Percentiles rank a stretch among this genome's conserved stretches.
Conservation (phyloP, 2,113 vertebrate species). For the Corythornis vintsioides region DNA sequence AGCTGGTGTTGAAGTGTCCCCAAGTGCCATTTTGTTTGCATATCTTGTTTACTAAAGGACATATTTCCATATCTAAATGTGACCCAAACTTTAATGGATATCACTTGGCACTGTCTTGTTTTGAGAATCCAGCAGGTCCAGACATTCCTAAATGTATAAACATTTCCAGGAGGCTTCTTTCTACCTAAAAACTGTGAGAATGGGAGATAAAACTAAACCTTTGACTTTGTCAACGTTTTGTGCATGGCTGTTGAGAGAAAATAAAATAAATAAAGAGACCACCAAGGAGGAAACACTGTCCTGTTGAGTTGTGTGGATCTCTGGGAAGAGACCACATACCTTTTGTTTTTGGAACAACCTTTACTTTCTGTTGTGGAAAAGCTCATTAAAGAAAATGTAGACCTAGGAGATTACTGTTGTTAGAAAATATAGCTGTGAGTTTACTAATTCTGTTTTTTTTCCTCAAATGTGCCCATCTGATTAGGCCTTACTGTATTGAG, state of each 20-base stretch:
- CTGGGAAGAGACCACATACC: not conserved
- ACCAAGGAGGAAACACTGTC: not conserved
- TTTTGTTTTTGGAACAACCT: not conserved
- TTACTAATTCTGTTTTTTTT: not conserved
- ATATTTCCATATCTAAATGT: not conserved
- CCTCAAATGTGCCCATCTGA: not conserved
- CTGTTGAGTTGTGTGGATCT: not conserved
- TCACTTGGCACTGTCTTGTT: not conserved
- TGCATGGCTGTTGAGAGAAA: not conserved
- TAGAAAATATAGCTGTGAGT: not conserved
- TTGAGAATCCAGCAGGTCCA: not conserved
- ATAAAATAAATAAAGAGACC: slow-evolving; percentile 3
- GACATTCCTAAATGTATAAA: not conserved
- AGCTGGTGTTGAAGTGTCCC: not conserved
- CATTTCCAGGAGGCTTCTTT: not conserved
- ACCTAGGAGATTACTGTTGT: not conserved
- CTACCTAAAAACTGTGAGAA: not conserved
- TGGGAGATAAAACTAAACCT: not conserved
- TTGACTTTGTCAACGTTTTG: slow-evolving; percentile 8
- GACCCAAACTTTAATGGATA: not conserved
- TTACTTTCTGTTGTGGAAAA: not conserved
- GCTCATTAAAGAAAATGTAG: not conserved
- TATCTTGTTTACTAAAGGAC: not conserved
- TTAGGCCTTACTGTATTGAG: not conserved
- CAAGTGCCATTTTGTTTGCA: not conserved